A percentile compares a stretch with the other conserved stretches of the same genome.
These are phyloP conservation scores for Mya arenaria DNA, from an alignment of 1,140 invertebrate species.

Conservation along the genomic window DNA sequence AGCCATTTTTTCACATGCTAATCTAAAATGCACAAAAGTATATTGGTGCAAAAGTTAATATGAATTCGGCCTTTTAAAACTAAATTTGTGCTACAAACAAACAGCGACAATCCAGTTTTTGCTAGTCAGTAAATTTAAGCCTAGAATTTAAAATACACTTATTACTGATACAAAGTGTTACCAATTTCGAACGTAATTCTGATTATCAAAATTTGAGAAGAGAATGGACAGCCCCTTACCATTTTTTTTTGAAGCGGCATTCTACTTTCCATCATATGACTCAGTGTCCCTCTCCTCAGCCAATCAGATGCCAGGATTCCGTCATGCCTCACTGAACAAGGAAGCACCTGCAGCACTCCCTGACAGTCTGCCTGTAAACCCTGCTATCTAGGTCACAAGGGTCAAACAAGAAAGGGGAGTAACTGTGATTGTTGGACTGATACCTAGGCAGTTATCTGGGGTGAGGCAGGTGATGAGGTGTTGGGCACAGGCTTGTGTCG, in stretches of 20 bases:
- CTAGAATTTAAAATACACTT: no score
- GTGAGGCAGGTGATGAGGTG: slow-evolving; percentile 86
- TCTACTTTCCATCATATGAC: no score
- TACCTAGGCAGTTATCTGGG: slow-evolving; percentile 86
- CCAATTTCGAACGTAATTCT: no score
- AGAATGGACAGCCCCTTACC: no score
- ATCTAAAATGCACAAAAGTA: slow-evolving; percentile 41
- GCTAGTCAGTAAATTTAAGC: no score
- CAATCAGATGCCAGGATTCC: neutral
- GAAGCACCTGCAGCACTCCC: neutral
- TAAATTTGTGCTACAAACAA: no score
- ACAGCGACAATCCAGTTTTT: no score
- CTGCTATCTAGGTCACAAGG: slow-evolving; percentile 44
- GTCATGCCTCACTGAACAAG: neutral
- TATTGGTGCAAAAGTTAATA: slow-evolving; percentile 1
- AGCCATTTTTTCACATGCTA: slow-evolving; percentile 39
- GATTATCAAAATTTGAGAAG: no score
- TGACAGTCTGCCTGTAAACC: slow-evolving; percentile 51
- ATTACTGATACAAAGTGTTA: no score
- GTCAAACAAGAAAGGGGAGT: slow-evolving; percentile 52
- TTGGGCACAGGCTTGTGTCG: slow-evolving; percentile 86
- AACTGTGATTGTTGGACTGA: slow-evolving; percentile 38
- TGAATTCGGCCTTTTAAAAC: no score
- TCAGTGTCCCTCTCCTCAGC: slow-evolving; percentile 3
- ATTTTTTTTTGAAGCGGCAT: no score